phyloP scores from a whole-genome alignment of 2,888 invertebrate species.

The Sesia apiformis region DNA sequence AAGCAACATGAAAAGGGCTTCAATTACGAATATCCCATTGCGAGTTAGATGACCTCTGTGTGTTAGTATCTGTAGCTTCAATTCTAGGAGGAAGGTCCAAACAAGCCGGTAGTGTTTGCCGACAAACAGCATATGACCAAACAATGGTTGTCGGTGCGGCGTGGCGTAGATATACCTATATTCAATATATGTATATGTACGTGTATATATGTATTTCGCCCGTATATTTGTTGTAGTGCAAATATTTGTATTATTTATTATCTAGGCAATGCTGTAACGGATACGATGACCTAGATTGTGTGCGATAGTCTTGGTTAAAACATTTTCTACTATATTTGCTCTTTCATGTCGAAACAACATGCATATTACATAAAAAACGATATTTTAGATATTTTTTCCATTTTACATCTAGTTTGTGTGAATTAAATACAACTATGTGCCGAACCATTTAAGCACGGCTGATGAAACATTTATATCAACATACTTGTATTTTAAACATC shows the following conservation, averaged over 20 bases:
- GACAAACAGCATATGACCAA: constrained; percentile 25
- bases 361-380: no score
- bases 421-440: no score
- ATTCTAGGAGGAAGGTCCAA: constrained; percentile 19
- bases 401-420: no score
- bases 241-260: neutral
- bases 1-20: no score
- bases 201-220: neutral
- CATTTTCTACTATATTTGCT: no score
- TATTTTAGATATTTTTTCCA: no score
- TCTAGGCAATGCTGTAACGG: neutral
- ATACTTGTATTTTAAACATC: no score
- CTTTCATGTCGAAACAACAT: no score
- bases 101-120: constrained; percentile 21
- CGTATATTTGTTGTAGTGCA: neutral
- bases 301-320: no score
- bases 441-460: no score
- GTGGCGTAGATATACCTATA: neutral
- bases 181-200: neutral
- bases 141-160: constrained; percentile 16
- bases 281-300: neutral
- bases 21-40: no score
- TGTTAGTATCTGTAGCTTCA: constrained; percentile 12
- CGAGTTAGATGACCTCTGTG: neutral
- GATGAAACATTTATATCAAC: no score